A percentile compares a stretch with the other conserved stretches of the same genome.
Conservation (phyloP, 1,140 invertebrate species). For the Anthonomus grandis region DNA sequence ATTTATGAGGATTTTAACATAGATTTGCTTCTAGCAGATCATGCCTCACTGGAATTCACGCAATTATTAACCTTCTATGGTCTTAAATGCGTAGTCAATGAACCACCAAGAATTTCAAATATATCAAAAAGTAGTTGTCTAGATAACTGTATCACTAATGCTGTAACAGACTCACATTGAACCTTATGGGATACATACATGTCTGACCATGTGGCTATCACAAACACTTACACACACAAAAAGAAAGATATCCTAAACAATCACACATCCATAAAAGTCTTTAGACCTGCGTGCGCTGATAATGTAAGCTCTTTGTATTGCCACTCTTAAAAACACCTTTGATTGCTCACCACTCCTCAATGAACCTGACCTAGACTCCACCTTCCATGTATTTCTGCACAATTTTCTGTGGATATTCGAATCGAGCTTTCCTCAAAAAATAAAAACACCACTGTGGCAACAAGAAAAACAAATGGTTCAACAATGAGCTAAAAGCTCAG, state of each 20-base stretch:
- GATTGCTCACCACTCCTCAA: no score
- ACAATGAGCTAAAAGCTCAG: no score
- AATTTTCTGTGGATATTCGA: neutral
- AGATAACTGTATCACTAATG: conserved; percentile 6
- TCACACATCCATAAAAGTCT: neutral
- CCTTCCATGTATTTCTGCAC: no score
- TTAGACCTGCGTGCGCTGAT: neutral
- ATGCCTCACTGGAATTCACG: neutral
- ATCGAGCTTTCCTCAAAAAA: neutral
- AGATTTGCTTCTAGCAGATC: neutral
- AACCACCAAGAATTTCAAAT: neutral
- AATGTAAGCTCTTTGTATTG: no score
- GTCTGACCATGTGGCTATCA: neutral
- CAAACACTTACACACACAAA: no score
- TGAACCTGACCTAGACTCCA: no score
- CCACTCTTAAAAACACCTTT: no score
- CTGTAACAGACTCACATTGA: no score
- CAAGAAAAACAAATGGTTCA: no score
- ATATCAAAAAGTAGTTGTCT: neutral
- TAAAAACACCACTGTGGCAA: no score
- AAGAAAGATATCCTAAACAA: neutral
- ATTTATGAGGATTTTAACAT: conserved; percentile 6
- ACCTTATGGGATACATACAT: conserved; percentile 3
- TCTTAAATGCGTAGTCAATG: neutral
- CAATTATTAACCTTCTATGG: neutral